phyloP scores from a whole-genome alignment of 2,113 vertebrate species.

The Verasper variegatus region DNA sequence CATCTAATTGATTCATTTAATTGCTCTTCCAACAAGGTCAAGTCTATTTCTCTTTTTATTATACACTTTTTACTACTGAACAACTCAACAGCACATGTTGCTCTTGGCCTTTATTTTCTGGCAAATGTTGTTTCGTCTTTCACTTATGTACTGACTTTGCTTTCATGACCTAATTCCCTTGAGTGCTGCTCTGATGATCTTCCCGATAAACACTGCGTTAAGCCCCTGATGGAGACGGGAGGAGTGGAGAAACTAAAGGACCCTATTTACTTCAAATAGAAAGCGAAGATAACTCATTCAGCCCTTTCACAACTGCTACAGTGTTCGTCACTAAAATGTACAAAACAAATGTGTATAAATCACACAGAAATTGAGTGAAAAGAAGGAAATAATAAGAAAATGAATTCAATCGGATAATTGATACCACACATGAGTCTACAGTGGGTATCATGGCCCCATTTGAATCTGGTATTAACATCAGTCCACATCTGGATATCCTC shows the following conservation, averaged over 20 bases:
- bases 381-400: background rate
- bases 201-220: background rate
- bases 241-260: background rate
- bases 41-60: background rate
- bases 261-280: too few relatives aligned
- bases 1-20: background rate
- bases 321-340: background rate
- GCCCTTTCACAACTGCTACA: background rate
- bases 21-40: background rate
- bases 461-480: too few relatives aligned
- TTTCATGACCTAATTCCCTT: conserved; percentile 6
- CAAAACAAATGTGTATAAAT: background rate
- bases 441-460: too few relatives aligned
- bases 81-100: background rate
- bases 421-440: too few relatives aligned
- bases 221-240: too few relatives aligned
- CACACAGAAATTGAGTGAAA: background rate
- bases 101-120: background rate
- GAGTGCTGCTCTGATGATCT: background rate
- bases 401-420: too few relatives aligned
- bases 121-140: background rate
- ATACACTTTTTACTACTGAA: background rate
- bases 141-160: background rate
- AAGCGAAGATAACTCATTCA: background rate
- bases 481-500: too few relatives aligned